phyloP scores from a whole-genome alignment of 1,140 invertebrate genomes.

The Batillaria attramentaria region DNA sequence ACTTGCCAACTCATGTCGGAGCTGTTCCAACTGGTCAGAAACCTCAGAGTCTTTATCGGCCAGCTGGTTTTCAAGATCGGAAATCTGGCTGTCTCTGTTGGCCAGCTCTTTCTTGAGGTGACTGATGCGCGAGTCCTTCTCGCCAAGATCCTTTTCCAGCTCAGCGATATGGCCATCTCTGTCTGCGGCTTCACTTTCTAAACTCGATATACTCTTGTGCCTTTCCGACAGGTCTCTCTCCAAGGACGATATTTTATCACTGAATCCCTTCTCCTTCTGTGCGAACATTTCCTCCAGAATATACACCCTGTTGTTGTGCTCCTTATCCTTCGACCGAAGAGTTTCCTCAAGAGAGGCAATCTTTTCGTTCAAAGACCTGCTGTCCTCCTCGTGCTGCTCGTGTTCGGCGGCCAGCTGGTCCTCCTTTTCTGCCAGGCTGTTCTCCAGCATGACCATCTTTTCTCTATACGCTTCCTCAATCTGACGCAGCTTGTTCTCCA shows the following conservation, averaged over 20 bases:
- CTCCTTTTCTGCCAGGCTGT: not conserved
- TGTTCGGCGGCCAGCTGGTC: not conserved
- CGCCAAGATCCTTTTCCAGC: constrained; percentile 11
- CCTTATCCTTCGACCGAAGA: constrained; percentile 18
- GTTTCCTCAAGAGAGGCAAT: constrained; percentile 10
- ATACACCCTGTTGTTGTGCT: constrained; percentile 23
- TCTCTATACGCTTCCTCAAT: constrained; percentile 39
- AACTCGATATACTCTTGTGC: not conserved
- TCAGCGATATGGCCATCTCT: constrained; percentile 8
- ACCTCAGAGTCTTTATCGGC: constrained; percentile 1
- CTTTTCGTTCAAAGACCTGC: not conserved
- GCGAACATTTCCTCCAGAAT: constrained; percentile 36
- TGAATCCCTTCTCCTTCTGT: constrained; percentile 39
- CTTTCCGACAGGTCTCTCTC: constrained; percentile 12
- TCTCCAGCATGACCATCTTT: constrained; percentile 28
- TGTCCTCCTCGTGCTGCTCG: constrained; percentile 15
- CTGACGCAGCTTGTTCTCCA: constrained; percentile 37
- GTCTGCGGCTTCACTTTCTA: not conserved
- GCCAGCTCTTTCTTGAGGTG: constrained; percentile 39
- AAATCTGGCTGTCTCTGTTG: not conserved
- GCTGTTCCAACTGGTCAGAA: not conserved
- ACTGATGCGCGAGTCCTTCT: constrained; percentile 27
- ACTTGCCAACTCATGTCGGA: not conserved
- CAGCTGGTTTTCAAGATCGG: constrained; percentile 13
- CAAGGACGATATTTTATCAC: constrained; percentile 12